phyloP scores from a whole-genome alignment of 2,113 vertebrate genomes.

The Puntigrus tetrazona region DNA sequence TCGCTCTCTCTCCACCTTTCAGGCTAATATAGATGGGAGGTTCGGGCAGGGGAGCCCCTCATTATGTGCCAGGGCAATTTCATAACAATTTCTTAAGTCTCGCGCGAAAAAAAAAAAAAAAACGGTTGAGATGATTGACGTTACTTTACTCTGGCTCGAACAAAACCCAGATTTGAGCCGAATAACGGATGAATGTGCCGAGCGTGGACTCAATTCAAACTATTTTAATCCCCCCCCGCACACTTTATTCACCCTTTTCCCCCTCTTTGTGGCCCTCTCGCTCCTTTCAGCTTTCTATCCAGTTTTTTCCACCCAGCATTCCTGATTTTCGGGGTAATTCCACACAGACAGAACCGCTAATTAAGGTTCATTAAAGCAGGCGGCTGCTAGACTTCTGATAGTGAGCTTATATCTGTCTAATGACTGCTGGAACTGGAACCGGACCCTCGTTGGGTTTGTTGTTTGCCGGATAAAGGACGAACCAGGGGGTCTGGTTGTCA shows the following conservation, averaged over 20 bases:
- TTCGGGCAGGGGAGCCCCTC: constrained; percentile 63
- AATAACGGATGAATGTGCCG: constrained; percentile 79
- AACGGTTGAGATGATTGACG: constrained; percentile 82
- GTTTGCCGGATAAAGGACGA: constrained; percentile 48
- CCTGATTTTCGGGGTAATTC: constrained; percentile 80
- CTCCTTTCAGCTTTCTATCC: constrained; percentile 66
- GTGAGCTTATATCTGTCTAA: constrained; percentile 74
- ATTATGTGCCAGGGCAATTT: constrained; percentile 82
- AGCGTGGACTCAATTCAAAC: constrained; percentile 82
- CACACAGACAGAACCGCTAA: constrained; percentile 76
- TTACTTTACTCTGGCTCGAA: constrained; percentile 77
- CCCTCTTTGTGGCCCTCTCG: constrained; percentile 45
- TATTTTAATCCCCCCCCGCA: constrained; percentile 81
- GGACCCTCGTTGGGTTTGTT: constrained; percentile 48
- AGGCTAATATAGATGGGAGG: constrained; percentile 66
- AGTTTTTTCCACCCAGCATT: constrained; percentile 66
- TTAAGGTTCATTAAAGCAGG: constrained; percentile 76
- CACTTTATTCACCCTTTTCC: constrained; percentile 56
- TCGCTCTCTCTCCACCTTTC: constrained; percentile 47
- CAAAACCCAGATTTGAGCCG: constrained; percentile 83
- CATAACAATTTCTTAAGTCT: constrained; percentile 80
- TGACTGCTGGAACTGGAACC: constrained; percentile 70
- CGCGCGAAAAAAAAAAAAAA: constrained; percentile 58
- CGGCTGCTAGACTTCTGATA: constrained; percentile 72
- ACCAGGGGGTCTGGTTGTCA: background rate